Evolutionary conservation across 2,888 invertebrate genomes (phyloP).

Genomic region (Atrina japonica): DNA sequence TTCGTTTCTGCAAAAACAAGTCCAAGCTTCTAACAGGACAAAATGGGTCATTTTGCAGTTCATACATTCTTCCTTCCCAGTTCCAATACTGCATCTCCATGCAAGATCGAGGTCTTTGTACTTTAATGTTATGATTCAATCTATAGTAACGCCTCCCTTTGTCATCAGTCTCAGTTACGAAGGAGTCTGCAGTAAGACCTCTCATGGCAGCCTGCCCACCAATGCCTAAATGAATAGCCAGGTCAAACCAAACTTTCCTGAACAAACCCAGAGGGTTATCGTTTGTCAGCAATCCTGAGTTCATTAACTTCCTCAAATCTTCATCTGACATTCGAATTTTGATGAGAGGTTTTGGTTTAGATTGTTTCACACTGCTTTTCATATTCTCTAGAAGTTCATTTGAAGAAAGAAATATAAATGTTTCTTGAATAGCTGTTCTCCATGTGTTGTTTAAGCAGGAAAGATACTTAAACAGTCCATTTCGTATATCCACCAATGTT

Average conservation of each 20-base stretch:
- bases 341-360: constrained; percentile 31
- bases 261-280: constrained; percentile 40
- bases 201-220: constrained; percentile 43
- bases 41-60: constrained; percentile 27
- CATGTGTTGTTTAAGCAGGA: constrained; percentile 20
- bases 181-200: constrained; percentile 32
- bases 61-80: constrained; percentile 48
- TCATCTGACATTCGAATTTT: constrained; percentile 36
- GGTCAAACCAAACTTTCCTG: constrained; percentile 43
- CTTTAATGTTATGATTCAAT: constrained; percentile 30
- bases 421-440: constrained; percentile 19
- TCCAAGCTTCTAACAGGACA: constrained; percentile 49
- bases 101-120: constrained; percentile 33
- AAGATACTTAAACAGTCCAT: constrained; percentile 33
- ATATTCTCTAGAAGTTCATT: constrained; percentile 33
- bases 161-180: constrained; percentile 38
- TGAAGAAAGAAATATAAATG: constrained; percentile 24
- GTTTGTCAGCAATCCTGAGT: constrained; percentile 32
- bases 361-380: constrained; percentile 2
- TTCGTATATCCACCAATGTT: constrained; percentile 28
- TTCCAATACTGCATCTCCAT: constrained; percentile 49
- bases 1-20: constrained; percentile 45
- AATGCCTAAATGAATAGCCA: constrained; percentile 40
- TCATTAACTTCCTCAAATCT: constrained; percentile 32
- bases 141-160: constrained; percentile 37